These are phyloP conservation scores for Actinia equina DNA, from an alignment of 64 coral and sea anemone species.

Conservation along the genomic window DNA sequence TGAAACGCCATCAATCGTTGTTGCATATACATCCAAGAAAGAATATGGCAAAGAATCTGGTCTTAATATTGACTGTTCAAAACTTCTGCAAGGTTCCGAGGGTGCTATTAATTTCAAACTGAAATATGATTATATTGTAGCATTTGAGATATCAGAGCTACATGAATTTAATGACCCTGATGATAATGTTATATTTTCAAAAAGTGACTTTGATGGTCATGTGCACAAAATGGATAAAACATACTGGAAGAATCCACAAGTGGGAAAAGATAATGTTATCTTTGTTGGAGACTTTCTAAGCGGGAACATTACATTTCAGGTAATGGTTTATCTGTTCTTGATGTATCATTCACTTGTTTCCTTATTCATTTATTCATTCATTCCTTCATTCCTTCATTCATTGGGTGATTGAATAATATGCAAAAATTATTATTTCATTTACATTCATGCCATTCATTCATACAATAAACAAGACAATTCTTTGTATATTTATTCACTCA, in stretches of 20 bases:
- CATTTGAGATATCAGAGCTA: constrained; percentile 11
- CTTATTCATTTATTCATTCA: not conserved
- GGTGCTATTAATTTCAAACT: not conserved
- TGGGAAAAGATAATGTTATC: not conserved
- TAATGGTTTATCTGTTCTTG: not conserved
- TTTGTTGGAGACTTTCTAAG: not conserved
- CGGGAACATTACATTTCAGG: constrained; percentile 18
- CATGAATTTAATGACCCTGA: constrained; percentile 5
- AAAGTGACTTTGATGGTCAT: not conserved
- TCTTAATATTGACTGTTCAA: not conserved
- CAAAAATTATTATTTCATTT: no score
- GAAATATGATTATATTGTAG: not conserved
- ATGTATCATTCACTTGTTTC: not conserved
- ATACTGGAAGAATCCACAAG: not conserved
- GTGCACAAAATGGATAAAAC: not conserved
- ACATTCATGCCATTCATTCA: no score
- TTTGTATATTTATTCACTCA: no score
- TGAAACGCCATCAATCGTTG: constrained; percentile 9
- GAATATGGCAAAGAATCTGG: no score
- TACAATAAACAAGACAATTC: no score
- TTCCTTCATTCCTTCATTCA: not conserved
- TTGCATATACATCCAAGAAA: constrained; percentile 12
- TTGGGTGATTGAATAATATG: no score
- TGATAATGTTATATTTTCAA: constrained; percentile 8
- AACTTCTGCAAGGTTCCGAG: not conserved